Evolutionary conservation across 2,113 vertebrate species (phyloP).

Genomic region (Apeltes quadracus): DNA sequence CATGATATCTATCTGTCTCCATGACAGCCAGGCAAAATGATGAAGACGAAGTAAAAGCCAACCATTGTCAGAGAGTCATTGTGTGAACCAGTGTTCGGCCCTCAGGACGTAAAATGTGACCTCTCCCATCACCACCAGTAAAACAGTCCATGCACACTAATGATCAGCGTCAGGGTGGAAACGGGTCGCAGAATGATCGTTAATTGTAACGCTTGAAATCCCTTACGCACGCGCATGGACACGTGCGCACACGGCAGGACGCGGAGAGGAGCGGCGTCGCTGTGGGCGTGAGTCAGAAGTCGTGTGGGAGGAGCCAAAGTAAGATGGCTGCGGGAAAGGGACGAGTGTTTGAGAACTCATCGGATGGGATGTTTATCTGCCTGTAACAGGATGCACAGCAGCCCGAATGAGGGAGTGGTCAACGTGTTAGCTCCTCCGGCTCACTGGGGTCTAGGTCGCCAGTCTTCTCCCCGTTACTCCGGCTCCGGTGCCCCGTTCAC

Average conservation of each 20-base stretch:
- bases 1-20: not conserved
- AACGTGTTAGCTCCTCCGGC: not conserved
- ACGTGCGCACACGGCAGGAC: not conserved
- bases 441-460: not conserved
- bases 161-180: not conserved
- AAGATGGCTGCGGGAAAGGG: conserved; percentile 80
- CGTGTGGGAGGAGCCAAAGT: conserved; percentile 70
- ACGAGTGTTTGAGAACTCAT: conserved; percentile 59
- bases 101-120: not conserved
- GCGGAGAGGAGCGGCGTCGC: conserved; percentile 27
- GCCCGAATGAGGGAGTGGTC: conserved; percentile 40
- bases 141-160: not conserved
- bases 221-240: not conserved
- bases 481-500: not conserved
- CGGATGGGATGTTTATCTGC: conserved; percentile 65
- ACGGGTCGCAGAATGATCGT: not conserved
- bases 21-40: not conserved
- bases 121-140: not conserved
- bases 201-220: not conserved
- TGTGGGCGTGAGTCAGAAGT: conserved; percentile 68
- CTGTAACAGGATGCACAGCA: conserved; percentile 58
- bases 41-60: not conserved
- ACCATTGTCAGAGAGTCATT: not conserved
- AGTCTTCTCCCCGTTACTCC: not conserved
- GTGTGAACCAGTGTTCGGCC: not conserved